Percentiles rank a stretch among this genome's conserved stretches.
Evolutionary conservation across 2,888 invertebrate species (phyloP).

Genomic region (Iphiclides podalirius): DNA sequence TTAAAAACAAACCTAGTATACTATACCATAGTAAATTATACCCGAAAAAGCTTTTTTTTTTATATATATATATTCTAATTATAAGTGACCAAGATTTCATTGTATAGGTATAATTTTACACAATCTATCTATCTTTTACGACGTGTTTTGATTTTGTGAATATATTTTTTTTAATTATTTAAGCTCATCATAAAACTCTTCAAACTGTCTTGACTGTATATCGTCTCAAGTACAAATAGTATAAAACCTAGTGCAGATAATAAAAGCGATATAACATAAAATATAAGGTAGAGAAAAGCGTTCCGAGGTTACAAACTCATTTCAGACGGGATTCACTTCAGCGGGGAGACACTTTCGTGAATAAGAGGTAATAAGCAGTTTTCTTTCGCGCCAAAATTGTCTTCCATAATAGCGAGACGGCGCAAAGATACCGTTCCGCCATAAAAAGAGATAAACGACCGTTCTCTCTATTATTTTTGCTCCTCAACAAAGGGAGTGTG

Average conservation of each 20-base stretch:
- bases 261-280: conserved; percentile 1
- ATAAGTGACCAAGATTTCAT: too few relatives aligned
- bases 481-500: conserved; percentile 77
- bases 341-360: conserved; percentile 53
- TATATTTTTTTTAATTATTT: too few relatives aligned
- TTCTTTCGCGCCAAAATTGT: conserved; percentile 80
- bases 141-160: too few relatives aligned
- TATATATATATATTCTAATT: too few relatives aligned
- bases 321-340: conserved; percentile 36
- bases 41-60: too few relatives aligned
- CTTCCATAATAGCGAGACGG: conserved; percentile 74
- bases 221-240: background rate
- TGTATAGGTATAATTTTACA: too few relatives aligned
- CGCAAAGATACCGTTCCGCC: conserved; percentile 74
- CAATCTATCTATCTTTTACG: too few relatives aligned
- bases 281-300: conserved; percentile 1
- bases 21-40: too few relatives aligned
- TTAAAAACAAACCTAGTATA: too few relatives aligned
- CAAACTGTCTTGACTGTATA: too few relatives aligned
- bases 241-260: background rate
- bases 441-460: conserved; percentile 81
- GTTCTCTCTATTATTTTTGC: conserved; percentile 79
- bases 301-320: conserved; percentile 28
- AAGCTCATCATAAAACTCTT: too few relatives aligned
- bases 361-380: conserved; percentile 79